Base-by-base conservation (phyloP, 2,797 vertebrate genomes). In the Esox lucius region DNA sequence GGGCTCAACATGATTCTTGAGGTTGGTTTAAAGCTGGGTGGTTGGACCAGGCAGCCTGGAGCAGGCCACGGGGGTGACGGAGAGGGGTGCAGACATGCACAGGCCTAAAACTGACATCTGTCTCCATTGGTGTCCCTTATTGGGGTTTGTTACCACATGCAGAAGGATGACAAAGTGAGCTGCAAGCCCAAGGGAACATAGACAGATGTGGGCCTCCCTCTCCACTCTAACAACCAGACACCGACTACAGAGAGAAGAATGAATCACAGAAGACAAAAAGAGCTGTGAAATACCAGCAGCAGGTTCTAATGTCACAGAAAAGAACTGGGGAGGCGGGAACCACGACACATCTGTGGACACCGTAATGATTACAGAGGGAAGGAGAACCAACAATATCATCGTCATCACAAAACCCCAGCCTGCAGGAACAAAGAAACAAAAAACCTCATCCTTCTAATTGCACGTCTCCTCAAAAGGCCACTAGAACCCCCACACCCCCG, bases 101-200 rank as follows among this genome's bases (percentile, higher is more conserved):
- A 65, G 62, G 75, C 75, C 26, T 72, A 75, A 82, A 75, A 80
- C 48, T 71, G 76, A 79, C 74, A 83, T 69, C 69, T 7, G 31
- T 31, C 19, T 70, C 33, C 76, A 24, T 13, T 46, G 83, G 81
- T 83, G 76, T 77, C 81, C 76, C 78, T 65, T 2, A 35, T 4
- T 19, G 75, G 81, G 83, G 85, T 87, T 86, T 86, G 88, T 82
- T 71, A 72, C 78, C 74, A 75, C 35, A 61, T 75, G 9, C 75
- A 68, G 46, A 69, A 46, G 74, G 19, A 72, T 79, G 69, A 70
- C n/a, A 33, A 51, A 77, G 24, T 65, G 69, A 79, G 75, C 74
- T 68, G 75, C 67, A 33, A 78, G 84, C 70, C 28, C 62, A 26
- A 53, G 61, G 22, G 53, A 13, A 70, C 26, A 42, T 13, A 67